phyloP scores from a whole-genome alignment of 2,888 invertebrate species.

The Oithona nana region DNA sequence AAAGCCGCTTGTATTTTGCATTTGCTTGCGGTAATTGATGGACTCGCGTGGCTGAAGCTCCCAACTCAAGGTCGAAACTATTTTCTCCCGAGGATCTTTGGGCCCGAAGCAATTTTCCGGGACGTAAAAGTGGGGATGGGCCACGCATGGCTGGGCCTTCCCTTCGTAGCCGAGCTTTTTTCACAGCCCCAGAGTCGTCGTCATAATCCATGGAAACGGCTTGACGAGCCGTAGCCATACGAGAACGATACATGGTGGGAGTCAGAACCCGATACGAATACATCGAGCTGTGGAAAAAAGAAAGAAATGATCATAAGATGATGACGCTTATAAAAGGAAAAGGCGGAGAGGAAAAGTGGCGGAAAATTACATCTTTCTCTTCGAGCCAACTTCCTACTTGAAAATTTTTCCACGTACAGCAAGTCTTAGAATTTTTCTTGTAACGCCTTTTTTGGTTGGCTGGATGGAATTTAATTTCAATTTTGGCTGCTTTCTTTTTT shows the following conservation, averaged over 20 bases:
- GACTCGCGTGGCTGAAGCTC: slow-evolving; percentile 13
- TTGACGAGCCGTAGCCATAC: slow-evolving; percentile 19
- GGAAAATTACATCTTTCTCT: background rate
- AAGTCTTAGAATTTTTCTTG: background rate
- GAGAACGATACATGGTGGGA: slow-evolving; percentile 19
- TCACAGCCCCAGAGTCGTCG: background rate
- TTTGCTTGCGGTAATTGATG: background rate
- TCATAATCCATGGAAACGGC: slow-evolving; percentile 22
- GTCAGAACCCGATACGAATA: slow-evolving; percentile 19
- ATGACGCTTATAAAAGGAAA: too few relatives aligned
- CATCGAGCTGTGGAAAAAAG: background rate
- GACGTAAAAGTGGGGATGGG: slow-evolving; percentile 18
- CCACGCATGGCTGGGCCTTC: slow-evolving; percentile 4
- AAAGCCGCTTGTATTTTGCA: background rate
- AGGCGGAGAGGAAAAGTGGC: background rate
- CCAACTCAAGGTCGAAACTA: slow-evolving; percentile 13
- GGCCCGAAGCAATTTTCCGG: background rate
- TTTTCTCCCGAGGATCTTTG: background rate
- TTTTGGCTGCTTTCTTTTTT: too few relatives aligned
- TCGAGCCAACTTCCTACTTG: background rate
- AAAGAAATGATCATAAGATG: too few relatives aligned
- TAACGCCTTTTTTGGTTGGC: too few relatives aligned
- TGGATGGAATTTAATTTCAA: too few relatives aligned
- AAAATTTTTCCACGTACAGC: background rate
- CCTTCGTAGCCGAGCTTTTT: background rate